Base-by-base conservation (phyloP, 2,888 invertebrate species). In the Eurytoma adleriae region DNA sequence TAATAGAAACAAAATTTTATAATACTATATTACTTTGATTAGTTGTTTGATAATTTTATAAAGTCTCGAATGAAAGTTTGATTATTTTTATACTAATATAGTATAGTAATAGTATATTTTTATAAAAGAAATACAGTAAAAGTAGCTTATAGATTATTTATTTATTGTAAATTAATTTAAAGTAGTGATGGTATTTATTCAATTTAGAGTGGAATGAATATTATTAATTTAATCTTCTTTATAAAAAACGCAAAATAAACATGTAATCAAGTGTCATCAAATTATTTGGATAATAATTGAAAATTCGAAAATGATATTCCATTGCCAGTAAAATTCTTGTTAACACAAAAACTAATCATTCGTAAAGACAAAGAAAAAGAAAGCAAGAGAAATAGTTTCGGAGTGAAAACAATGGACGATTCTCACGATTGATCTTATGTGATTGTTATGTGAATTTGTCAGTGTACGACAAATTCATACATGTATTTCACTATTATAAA, bases 371-470 rank as follows among this genome's bases (percentile, higher is more conserved):
- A 18, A 14, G 20, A 48, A 12, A 20, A 3, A 1, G 48, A 59
- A 67, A 66, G 16, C 7, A 48, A 40, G 73, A 74, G 12, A 66
- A 20, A 20, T 48, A 48, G 48, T 64, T 64, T 66, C 13, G n/a
- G 14, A 67, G 24, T 24, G 27, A 24, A 59, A 18, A n/a, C 30
- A 61, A n/a, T 48, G 14, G 7, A 79, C 40, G 4, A 54, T 66
- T 71, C 59, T 75, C 57, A 71, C 54, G 20, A 68, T 78, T 72
- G 78, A 68, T 68, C 40, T 54, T 69, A 75, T 70, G 59, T 61
- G 70, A 79, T 79, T 79, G 70, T 79, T 79, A 70, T 75, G 79
- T 54, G 66, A 40, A 50, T n/a, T 74, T 30, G 40, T 79, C 54
- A 27, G 48, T 79, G 50, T 79, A 79, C 3, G 70, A 24, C 56